Base-by-base conservation (phyloP, 1,140 invertebrate genomes). In the Tribolium castaneum region DNA sequence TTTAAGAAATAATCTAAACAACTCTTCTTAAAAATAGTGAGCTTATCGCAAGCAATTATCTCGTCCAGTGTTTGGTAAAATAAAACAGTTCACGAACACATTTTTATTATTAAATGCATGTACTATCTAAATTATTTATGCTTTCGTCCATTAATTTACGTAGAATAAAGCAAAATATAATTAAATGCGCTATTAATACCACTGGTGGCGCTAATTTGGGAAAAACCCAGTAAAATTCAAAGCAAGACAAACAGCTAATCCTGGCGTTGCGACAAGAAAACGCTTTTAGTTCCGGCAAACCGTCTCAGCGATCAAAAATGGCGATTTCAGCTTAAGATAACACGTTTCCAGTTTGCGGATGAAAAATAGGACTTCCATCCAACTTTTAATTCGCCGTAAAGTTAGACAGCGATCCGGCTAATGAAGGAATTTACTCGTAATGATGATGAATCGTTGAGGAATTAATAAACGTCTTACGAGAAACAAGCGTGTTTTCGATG, bases 371-470 rank as follows among this genome's bases (percentile, higher is more conserved):
- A 75, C 25, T 75, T 75, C 54, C 72, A 54, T 56, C 72, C 14
- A 75, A 75, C 72, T 75, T 75, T 75, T 75, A 75, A 75, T 75
- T 34, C 72, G n/a, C 39, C 75, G 66, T 71, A 80, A 79, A 77
- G 80, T 81, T 81, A 73, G 78, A 78, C 80, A 78, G 80, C 80
- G 76, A 73, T 72, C 50, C 77, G 76, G 76, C 74, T 79, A 79
- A 78, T 79, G 75, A 79, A 76, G 49, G 74, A 76, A 80, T 81
- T 81, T 80, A 56, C 78, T 77, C 72, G 56, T 80, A 81, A 81
- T 80, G 80, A 81, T 81, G 80, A 81, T 81, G 76, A 74, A 81
- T 81, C 76, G 78, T 80, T 78, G 22, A 13, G 49, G 75, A 80
- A 80, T 81, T 80, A 78, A 78, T 77, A 77, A 81, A 76, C 51